A percentile compares a stretch with the other conserved stretches of the same genome.
These are phyloP conservation scores for Calidris pygmaea DNA, from an alignment of 2,113 vertebrate genomes.

Conservation along the genomic window DNA sequence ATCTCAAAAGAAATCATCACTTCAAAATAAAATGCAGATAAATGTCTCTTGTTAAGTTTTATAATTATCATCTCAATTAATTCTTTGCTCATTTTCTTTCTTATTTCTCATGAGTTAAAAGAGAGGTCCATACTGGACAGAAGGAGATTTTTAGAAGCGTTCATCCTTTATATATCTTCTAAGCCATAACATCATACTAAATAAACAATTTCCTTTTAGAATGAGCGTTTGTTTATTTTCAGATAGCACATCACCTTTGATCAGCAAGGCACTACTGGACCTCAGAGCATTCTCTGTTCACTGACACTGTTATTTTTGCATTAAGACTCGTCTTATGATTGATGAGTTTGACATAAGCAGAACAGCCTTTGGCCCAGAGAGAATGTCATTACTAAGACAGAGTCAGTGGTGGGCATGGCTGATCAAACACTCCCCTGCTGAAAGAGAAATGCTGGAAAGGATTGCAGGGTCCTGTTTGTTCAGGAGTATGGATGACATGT, in stretches of 20 bases:
- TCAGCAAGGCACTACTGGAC: background rate
- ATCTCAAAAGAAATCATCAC: background rate
- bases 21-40: background rate
- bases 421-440: background rate
- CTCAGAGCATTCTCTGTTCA: background rate
- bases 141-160: background rate
- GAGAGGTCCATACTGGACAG: background rate
- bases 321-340: background rate
- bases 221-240: background rate
- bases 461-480: slow-evolving; percentile 15
- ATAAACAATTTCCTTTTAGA: slow-evolving; percentile 3
- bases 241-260: slow-evolving; percentile 3
- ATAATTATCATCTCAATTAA: background rate
- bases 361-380: background rate
- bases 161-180: background rate
- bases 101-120: background rate
- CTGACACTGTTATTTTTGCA: background rate
- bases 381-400: background rate
- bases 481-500: background rate
- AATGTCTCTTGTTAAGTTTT: background rate
- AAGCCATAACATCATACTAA: background rate
- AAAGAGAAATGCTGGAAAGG: background rate
- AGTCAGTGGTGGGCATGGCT: background rate
- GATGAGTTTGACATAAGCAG: background rate
- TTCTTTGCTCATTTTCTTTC: background rate